Conservation (phyloP, 37 sponge, comb jelly and placozoan genomes). For the Corticium candelabrum region DNA sequence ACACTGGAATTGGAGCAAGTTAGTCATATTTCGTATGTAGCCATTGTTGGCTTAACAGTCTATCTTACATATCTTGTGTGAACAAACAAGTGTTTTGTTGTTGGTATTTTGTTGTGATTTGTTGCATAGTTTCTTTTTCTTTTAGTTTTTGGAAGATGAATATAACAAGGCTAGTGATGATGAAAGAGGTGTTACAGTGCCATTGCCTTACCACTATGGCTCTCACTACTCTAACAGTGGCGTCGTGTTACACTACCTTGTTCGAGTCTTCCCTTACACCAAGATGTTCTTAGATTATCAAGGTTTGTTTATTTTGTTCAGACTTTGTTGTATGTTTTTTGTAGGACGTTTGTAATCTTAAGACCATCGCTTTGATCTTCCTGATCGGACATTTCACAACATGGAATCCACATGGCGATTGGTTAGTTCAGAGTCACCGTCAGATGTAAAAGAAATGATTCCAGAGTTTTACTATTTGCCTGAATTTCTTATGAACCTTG, state of each 20-base stretch:
- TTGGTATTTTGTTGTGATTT: background rate
- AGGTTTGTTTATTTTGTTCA: conserved; percentile 24
- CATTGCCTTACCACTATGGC: conserved; percentile 94
- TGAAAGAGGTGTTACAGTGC: background rate
- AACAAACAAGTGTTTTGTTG: background rate
- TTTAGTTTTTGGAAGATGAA: conserved; percentile 42
- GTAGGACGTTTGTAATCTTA: too few relatives aligned
- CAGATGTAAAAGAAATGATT: conserved; percentile 93
- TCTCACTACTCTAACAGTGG: conserved; percentile 98
- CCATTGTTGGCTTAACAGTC: too few relatives aligned
- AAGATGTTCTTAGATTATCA: conserved; percentile 93
- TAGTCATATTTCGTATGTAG: background rate
- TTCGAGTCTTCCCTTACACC: conserved; percentile 92
- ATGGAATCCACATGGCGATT: conserved; percentile 86
- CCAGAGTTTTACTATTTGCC: conserved; percentile 99
- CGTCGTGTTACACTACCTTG: conserved; percentile 92
- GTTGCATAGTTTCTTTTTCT: background rate
- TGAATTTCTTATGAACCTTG: conserved; percentile 80
- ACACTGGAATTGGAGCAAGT: background rate
- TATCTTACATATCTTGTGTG: too few relatives aligned
- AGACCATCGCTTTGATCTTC: conserved; percentile 85
- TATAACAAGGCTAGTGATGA: background rate
- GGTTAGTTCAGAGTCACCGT: conserved; percentile 76
- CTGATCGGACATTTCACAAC: conserved; percentile 91
- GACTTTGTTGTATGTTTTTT: too few relatives aligned